These are phyloP conservation scores for Grammatotria lemairii DNA, from an alignment of 2,113 vertebrate genomes.

Conservation along the genomic window DNA sequence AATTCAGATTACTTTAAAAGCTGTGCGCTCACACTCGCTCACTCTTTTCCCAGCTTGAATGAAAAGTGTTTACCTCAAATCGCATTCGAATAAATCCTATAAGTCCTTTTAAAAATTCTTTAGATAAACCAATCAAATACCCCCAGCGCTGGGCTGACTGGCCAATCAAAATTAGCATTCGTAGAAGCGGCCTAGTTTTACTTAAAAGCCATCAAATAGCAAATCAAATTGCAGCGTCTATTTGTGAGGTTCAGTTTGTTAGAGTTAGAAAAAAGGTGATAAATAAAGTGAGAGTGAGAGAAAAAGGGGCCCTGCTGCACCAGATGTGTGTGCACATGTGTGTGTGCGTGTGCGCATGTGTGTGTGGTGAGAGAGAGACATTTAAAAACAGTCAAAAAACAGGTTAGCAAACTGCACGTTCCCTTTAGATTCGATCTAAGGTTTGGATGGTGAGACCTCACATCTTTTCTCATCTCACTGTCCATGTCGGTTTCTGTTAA, in stretches of 20 bases:
- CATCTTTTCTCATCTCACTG: background rate
- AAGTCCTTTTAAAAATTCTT: slow-evolving; percentile 59
- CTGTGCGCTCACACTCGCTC: slow-evolving; percentile 28
- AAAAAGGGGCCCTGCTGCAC: background rate
- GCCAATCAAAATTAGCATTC: slow-evolving; percentile 59
- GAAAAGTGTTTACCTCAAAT: slow-evolving; percentile 59
- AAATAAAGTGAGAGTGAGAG: slow-evolving; percentile 24
- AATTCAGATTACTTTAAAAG: slow-evolving; percentile 67
- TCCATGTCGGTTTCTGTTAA: background rate
- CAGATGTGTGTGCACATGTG: background rate
- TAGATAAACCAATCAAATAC: slow-evolving; percentile 62
- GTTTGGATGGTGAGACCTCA: background rate
- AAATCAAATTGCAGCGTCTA: slow-evolving; percentile 41
- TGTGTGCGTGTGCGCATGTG: background rate
- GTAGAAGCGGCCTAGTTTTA: slow-evolving; percentile 15
- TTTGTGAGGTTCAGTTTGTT: slow-evolving; percentile 49
- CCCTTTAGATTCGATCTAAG: background rate
- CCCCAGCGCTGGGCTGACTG: slow-evolving; percentile 5
- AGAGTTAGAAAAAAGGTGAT: slow-evolving; percentile 47
- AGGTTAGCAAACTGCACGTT: background rate
- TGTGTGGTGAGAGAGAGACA: background rate
- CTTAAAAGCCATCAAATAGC: slow-evolving; percentile 50
- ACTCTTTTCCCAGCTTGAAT: slow-evolving; percentile 35
- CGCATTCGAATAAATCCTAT: slow-evolving; percentile 63
- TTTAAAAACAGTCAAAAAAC: background rate